Evolutionary conservation across 2,888 invertebrate genomes (phyloP).

Genomic region (Eupithecia subfuscata): DNA sequence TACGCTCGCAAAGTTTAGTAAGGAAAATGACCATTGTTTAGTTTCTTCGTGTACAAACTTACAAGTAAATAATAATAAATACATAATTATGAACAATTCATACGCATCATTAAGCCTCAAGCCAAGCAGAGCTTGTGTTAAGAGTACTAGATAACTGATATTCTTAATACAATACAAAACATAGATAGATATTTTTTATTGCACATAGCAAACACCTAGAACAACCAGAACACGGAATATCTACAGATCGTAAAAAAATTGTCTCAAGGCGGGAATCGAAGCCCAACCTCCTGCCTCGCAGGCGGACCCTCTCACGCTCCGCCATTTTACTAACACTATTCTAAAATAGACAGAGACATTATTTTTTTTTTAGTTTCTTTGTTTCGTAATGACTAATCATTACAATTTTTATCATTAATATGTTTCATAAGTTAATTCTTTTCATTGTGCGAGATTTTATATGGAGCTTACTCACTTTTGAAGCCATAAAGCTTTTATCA

Average conservation of each 20-base stretch:
- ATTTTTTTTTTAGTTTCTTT: too few relatives aligned
- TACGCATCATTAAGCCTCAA: background rate
- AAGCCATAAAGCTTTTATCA: slow-evolving; percentile 17
- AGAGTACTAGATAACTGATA: too few relatives aligned
- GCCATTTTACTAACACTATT: background rate
- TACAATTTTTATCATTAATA: background rate
- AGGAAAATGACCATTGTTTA: background rate
- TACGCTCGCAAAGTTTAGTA: background rate
- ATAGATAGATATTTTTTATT: too few relatives aligned
- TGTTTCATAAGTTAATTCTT: background rate
- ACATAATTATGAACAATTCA: background rate
- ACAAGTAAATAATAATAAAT: too few relatives aligned
- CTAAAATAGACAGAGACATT: too few relatives aligned
- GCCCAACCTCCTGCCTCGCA: background rate
- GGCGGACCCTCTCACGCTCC: background rate
- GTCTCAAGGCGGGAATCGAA: background rate
- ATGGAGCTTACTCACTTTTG: background rate
- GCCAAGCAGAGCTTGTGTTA: too few relatives aligned
- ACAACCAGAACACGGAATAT: too few relatives aligned
- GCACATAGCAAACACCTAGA: too few relatives aligned
- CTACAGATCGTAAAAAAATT: background rate
- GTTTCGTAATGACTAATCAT: too few relatives aligned
- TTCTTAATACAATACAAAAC: too few relatives aligned
- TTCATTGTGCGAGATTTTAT: background rate
- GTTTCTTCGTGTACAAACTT: too few relatives aligned